phyloP scores from a whole-genome alignment of 2,888 invertebrate genomes.

The Odontocolon sp. region DNA sequence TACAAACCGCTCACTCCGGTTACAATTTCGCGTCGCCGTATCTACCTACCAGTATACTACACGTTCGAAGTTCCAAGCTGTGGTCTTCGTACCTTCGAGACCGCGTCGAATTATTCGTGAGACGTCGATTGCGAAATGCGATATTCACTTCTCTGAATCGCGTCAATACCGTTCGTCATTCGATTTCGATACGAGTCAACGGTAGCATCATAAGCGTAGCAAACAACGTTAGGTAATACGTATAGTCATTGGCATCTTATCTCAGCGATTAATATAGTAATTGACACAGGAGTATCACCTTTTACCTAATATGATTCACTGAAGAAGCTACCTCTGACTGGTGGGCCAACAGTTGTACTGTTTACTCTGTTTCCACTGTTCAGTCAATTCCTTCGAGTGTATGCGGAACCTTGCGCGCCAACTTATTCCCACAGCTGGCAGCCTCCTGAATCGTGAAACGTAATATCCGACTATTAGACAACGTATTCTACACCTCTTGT shows the following conservation, averaged over 20 bases:
- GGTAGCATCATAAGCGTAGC: neutral
- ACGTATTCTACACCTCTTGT: neutral
- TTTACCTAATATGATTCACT: no score
- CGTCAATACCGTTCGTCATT: constrained; percentile 33
- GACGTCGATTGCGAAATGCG: constrained; percentile 10
- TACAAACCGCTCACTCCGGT: neutral
- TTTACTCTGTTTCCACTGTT: no score
- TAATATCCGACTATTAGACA: constrained; percentile 23
- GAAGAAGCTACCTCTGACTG: no score
- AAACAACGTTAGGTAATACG: no score
- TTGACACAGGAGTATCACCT: no score
- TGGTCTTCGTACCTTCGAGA: no score
- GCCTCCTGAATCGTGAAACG: constrained; percentile 23
- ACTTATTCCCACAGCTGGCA: neutral
- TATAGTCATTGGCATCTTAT: no score
- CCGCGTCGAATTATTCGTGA: constrained; percentile 13
- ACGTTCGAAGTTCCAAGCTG: neutral
- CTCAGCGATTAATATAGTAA: no score
- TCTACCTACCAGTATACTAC: neutral
- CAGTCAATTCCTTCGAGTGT: no score
- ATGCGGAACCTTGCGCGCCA: neutral
- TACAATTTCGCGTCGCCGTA: neutral
- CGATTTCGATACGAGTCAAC: constrained; percentile 18
- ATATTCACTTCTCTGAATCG: constrained; percentile 9
- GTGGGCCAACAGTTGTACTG: no score